These are phyloP conservation scores for Halictus rubicundus DNA, from an alignment of 1,140 invertebrate species.

Conservation along the genomic window DNA sequence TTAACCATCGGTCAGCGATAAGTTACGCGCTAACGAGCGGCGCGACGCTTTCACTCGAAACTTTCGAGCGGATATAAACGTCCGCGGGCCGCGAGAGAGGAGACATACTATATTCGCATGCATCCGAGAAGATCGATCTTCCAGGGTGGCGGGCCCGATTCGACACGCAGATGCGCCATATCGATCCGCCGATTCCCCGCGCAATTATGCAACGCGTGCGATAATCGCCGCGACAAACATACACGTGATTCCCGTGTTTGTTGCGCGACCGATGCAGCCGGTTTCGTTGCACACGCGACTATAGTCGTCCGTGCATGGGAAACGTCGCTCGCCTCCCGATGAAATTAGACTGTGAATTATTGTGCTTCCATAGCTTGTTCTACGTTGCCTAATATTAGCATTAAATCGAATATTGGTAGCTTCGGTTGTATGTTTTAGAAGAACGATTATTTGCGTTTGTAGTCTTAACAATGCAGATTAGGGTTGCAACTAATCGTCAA, in stretches of 20 bases:
- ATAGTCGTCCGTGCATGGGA: too few relatives aligned
- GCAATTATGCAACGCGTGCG: not conserved
- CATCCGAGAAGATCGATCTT: not conserved
- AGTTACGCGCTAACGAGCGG: constrained; percentile 56
- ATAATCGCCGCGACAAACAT: not conserved
- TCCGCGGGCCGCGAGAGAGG: not conserved
- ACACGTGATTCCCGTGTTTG: not conserved
- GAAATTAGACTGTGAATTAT: too few relatives aligned
- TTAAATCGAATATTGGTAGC: too few relatives aligned
- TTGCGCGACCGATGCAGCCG: not conserved
- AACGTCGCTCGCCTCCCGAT: too few relatives aligned
- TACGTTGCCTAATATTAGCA: too few relatives aligned
- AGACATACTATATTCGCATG: not conserved
- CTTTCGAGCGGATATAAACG: constrained; percentile 25
- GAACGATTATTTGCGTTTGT: too few relatives aligned
- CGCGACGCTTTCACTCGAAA: constrained; percentile 54
- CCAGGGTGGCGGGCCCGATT: too few relatives aligned
- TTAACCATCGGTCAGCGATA: constrained; percentile 54
- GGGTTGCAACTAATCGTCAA: too few relatives aligned
- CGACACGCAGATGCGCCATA: not conserved
- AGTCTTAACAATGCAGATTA: too few relatives aligned
- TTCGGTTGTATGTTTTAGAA: too few relatives aligned
- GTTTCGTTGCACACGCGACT: too few relatives aligned
- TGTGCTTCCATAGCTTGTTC: too few relatives aligned
- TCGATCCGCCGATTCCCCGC: constrained; percentile 33